Evolutionary conservation across 1,140 invertebrate species (phyloP).

Genomic region (Choristoneura fumiferana): DNA sequence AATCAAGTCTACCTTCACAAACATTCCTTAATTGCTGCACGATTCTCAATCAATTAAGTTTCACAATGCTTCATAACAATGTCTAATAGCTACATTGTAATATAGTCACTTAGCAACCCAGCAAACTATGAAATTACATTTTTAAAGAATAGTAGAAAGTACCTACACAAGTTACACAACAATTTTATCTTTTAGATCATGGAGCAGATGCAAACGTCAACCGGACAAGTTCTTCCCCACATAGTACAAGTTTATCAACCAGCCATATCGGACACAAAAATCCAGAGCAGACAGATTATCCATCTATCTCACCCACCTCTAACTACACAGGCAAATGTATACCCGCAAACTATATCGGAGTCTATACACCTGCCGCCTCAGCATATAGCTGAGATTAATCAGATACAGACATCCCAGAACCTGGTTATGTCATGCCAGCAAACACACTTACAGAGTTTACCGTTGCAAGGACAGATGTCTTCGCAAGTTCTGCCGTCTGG

Average conservation of each 20-base stretch:
- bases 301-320: conserved; percentile 49
- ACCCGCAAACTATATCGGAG: conserved; percentile 54
- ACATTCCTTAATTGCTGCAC: background rate
- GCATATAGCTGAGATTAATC: conserved; percentile 7
- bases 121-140: too few species aligned
- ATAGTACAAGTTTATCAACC: conserved; percentile 64
- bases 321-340: conserved; percentile 51
- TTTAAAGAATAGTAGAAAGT: too few species aligned
- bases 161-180: background rate
- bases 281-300: conserved; percentile 37
- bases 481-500: conserved; percentile 41
- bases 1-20: background rate
- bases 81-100: too few species aligned
- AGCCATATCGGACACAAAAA: conserved; percentile 35
- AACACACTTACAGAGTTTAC: conserved; percentile 49
- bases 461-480: conserved; percentile 30
- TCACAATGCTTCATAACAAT: too few species aligned
- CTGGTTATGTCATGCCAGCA: conserved; percentile 64
- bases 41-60: too few species aligned
- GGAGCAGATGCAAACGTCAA: conserved; percentile 50
- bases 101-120: too few species aligned
- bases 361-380: conserved; percentile 47
- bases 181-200: conserved; percentile 35
- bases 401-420: conserved; percentile 37
- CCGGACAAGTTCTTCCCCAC: conserved; percentile 43